Base-by-base conservation (phyloP, 2,797 vertebrate species). In the Microchirus variegatus region DNA sequence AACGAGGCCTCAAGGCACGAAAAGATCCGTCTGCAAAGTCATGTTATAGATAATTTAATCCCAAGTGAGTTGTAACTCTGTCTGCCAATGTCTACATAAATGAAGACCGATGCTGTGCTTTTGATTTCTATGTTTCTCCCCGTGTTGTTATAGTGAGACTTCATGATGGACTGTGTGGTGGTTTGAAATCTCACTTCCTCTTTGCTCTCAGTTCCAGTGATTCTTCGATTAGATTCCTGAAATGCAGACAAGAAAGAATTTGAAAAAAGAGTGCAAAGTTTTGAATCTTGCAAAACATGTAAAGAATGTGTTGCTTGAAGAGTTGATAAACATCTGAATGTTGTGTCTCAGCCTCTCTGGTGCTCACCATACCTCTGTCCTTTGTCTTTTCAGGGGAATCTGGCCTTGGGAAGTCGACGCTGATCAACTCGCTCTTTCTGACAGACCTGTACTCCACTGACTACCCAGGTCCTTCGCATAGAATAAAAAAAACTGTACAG, bases 401-500 rank as follows among this genome's bases (percentile, higher is more conserved):
- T 63, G 97, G 96, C 65, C 87, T 99, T 86, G 97, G 97, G 81
- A 99, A 98, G 90, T 99, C 96, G 12, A 99, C 97, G 42, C 91
- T 99, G 88, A 98, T 99, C 93, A 99, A 99, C 93, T 98, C 97
- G 1, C 92, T 99, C 79, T 99, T 99, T 88, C 94, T 99, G 90
- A 98, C 96, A 88, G 97, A 99, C 84, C 58, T 99, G 72, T 99
- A 99, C 90, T 96, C 97, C n/a, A 78, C 95, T 57, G 96, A 97
- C 75, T 98, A 97, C 81, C 97, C 96, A 11, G 96, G 96, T 46
- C 97, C 96, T 76, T 98, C 97, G 46, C 94, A 97, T 88, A 94
- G 97, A 91, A 96, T 98, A 83, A 99, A 98, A 88, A 97, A 99
- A 91, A 99, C 97, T 11, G 96, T 99, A 45, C 96, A 97, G 95